These are phyloP conservation scores for Lucinisca nassula DNA, from an alignment of 2,888 invertebrate genomes.

Conservation along the genomic window DNA sequence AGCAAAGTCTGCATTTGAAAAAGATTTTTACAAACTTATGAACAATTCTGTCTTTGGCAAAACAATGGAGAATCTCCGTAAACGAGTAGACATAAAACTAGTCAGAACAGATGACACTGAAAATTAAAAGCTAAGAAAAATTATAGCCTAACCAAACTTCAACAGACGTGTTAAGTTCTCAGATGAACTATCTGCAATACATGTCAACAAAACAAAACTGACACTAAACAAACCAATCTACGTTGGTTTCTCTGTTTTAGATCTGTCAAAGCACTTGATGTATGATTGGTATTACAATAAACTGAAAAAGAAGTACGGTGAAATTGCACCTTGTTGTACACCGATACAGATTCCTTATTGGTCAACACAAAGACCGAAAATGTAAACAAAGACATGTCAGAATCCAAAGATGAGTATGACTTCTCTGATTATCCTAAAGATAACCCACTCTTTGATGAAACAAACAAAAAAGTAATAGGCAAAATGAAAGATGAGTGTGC, in stretches of 20 bases:
- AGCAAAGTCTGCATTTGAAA: conserved; percentile 82
- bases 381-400: conserved; percentile 83
- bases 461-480: conserved; percentile 53
- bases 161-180: conserved; percentile 45
- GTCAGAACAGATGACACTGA: conserved; percentile 30
- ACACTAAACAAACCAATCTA: conserved; percentile 56
- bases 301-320: conserved; percentile 79
- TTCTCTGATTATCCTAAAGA: conserved; percentile 52
- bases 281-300: conserved; percentile 84
- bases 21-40: conserved; percentile 80
- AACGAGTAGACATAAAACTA: conserved; percentile 36
- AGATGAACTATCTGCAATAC: conserved; percentile 41
- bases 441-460: conserved; percentile 50
- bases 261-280: conserved; percentile 52
- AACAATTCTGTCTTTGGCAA: conserved; percentile 34
- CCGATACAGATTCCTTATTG: conserved; percentile 79
- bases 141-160: conserved; percentile 36
- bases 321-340: conserved; percentile 52
- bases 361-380: conserved; percentile 83
- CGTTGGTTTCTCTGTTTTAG: conserved; percentile 49
- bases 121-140: conserved; percentile 33
- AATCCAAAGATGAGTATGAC: conserved; percentile 50
- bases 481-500: conserved; percentile 60
- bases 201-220: conserved; percentile 50
- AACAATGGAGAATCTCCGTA: conserved; percentile 47